Conservation (phyloP, 2,113 vertebrate genomes). For the Melanerpes aurifrons region DNA sequence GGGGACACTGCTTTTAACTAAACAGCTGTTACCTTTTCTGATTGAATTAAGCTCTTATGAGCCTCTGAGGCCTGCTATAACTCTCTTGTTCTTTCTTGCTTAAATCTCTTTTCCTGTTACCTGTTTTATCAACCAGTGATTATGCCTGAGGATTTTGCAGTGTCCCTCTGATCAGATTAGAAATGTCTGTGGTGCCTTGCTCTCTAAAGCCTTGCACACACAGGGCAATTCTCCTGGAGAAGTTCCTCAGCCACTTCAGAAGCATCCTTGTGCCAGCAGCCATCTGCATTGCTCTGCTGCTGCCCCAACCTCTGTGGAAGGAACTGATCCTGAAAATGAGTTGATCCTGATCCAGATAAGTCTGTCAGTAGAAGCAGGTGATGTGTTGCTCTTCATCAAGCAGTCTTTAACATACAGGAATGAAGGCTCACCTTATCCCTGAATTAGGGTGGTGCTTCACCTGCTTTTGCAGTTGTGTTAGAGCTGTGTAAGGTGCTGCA, state of each 20-base stretch:
- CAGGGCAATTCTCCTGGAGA: not conserved
- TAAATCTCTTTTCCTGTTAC: not conserved
- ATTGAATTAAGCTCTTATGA: conserved; percentile 4
- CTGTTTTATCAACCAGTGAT: not conserved
- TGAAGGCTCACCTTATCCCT: not conserved
- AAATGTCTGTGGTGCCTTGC: not conserved
- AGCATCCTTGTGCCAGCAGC: not conserved
- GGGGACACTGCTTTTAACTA: not conserved
- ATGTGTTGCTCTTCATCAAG: not conserved
- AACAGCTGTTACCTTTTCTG: conserved; percentile 15
- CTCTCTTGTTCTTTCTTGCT: not conserved
- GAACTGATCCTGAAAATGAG: not conserved
- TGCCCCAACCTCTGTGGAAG: not conserved
- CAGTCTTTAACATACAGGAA: not conserved
- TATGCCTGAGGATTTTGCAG: not conserved
- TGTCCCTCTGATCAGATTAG: not conserved
- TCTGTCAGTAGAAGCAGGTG: not conserved
- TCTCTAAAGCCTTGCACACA: not conserved
- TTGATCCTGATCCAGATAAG: not conserved
- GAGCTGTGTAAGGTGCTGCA: fast-evolving
- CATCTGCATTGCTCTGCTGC: fast-evolving
- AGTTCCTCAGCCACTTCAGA: fast-evolving
- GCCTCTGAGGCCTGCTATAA: not conserved
- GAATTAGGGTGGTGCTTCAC: not conserved
- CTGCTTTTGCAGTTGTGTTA: not conserved